Evolutionary conservation across 2,888 invertebrate genomes (phyloP).

Genomic region (Lydus trimaculatus): DNA sequence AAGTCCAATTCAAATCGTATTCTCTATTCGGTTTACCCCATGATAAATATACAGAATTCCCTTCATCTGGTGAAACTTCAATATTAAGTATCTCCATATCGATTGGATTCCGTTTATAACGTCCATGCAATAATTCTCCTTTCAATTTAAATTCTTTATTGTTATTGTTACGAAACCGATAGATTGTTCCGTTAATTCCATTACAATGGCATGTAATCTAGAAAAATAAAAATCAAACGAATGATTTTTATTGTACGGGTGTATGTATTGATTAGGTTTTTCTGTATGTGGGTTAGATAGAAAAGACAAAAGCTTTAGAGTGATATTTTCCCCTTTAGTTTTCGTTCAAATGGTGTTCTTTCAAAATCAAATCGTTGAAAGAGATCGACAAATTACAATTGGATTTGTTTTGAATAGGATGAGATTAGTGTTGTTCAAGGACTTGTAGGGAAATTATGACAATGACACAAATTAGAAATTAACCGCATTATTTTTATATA

Average conservation of each 20-base stretch:
- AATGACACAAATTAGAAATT: background rate
- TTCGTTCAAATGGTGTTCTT: background rate
- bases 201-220: background rate
- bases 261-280: background rate
- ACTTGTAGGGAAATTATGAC: background rate
- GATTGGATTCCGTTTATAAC: constrained; percentile 16
- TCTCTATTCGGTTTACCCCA: constrained; percentile 44
- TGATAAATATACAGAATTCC: constrained; percentile 45
- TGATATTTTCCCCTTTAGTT: background rate
- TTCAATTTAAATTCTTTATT: background rate
- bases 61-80: constrained; percentile 41
- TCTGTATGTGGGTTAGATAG: background rate
- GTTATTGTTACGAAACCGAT: background rate
- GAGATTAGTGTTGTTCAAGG: background rate
- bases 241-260: background rate
- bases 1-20: constrained; percentile 41
- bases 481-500: too few relatives aligned
- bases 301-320: background rate
- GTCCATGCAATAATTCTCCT: background rate
- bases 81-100: constrained; percentile 47
- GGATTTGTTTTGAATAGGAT: background rate
- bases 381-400: background rate
- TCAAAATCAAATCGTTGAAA: background rate
- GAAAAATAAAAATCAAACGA: background rate
- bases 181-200: background rate